These are phyloP conservation scores for Poecilia wingei DNA, from an alignment of 2,797 vertebrate genomes.

Conservation along the genomic window DNA sequence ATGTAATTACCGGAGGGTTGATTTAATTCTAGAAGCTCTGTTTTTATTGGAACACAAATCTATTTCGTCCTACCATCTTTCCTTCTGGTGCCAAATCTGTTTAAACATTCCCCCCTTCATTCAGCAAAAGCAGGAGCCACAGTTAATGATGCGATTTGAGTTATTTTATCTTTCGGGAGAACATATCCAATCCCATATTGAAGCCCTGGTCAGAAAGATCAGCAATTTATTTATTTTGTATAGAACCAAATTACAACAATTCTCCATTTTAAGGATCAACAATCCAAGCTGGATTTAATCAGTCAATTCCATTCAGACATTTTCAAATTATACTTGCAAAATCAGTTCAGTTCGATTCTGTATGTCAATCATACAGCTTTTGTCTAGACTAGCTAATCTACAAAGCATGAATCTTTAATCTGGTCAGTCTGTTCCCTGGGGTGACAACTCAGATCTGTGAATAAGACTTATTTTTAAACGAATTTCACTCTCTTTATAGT, in stretches of 20 bases:
- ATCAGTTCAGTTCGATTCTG: not conserved
- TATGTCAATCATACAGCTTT: not conserved
- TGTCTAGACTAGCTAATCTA: conserved; percentile 24
- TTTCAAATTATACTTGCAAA: not conserved
- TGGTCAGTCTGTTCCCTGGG: conserved; percentile 4
- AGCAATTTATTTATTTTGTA: not conserved
- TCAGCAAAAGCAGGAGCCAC: conserved; percentile 41
- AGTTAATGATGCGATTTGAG: conserved; percentile 14
- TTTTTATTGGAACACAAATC: conserved; percentile 63
- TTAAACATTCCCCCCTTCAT: conserved; percentile 50
- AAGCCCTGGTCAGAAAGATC: not conserved
- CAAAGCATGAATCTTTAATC: conserved; percentile 19
- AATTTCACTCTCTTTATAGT: conserved; percentile 16
- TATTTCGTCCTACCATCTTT: conserved; percentile 53
- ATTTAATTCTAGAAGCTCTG: conserved; percentile 70
- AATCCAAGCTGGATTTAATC: not conserved
- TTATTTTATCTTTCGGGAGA: conserved; percentile 39
- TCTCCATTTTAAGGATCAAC: not conserved
- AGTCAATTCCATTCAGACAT: not conserved
- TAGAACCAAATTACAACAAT: not conserved
- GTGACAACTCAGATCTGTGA: conserved; percentile 5
- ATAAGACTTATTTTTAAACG: conserved; percentile 27
- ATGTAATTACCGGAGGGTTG: conserved; percentile 64
- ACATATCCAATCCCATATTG: not conserved
- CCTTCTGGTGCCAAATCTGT: conserved; percentile 59